A percentile compares a stretch with the other conserved stretches of the same genome.
Evolutionary conservation across 1,140 invertebrate genomes (phyloP).

Genomic region (Magallana gigas): DNA sequence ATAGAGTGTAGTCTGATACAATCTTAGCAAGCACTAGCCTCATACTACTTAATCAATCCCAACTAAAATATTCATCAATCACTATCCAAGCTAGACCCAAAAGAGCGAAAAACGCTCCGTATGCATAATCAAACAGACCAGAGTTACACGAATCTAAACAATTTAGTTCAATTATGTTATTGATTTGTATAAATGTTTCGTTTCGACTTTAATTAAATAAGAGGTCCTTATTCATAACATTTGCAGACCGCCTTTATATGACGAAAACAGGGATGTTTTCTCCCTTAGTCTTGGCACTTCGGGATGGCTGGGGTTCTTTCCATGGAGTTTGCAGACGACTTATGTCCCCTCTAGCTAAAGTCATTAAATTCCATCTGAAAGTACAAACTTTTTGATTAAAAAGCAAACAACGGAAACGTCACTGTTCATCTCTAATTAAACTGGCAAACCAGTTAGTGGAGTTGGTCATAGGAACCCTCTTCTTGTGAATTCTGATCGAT

Average conservation of each 20-base stretch:
- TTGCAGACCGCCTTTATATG: background rate
- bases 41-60: slow-evolving; percentile 15
- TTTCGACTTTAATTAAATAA: slow-evolving; percentile 34
- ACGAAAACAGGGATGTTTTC: background rate
- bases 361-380: slow-evolving; percentile 8
- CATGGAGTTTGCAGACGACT: background rate
- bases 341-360: background rate
- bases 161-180: slow-evolving; percentile 39
- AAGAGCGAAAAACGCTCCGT: slow-evolving; percentile 30
- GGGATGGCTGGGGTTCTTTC: background rate
- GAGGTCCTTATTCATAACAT: background rate
- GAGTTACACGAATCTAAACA: slow-evolving; percentile 32
- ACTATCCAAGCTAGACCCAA: slow-evolving; percentile 21
- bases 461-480: background rate
- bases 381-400: slow-evolving; percentile 10
- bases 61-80: slow-evolving; percentile 37
- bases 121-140: slow-evolving; percentile 23
- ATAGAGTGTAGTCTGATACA: background rate
- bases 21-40: background rate
- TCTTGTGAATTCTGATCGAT: slow-evolving; percentile 5
- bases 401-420: slow-evolving; percentile 3
- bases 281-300: background rate
- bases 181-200: slow-evolving; percentile 36
- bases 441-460: background rate
- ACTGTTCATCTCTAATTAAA: slow-evolving; percentile 30